Conservation (phyloP, 1,140 invertebrate species). For the Drosophila ohnishii region DNA sequence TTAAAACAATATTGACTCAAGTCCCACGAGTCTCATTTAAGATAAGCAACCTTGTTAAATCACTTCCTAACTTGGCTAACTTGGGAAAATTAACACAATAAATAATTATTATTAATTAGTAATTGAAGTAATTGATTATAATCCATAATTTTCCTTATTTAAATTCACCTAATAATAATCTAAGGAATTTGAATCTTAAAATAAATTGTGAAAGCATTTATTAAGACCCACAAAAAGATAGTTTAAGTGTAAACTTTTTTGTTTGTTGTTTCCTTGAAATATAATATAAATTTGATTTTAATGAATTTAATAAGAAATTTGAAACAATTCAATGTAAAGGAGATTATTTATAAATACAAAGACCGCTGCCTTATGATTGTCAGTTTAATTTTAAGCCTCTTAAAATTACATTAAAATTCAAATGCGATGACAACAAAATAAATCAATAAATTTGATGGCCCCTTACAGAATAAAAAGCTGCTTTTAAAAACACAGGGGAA, state of each 20-base stretch:
- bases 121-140: neutral
- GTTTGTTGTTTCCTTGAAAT: neutral
- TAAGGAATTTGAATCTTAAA: too few species aligned
- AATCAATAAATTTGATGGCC: constrained; percentile 7
- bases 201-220: too few species aligned
- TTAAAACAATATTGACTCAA: neutral
- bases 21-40: neutral
- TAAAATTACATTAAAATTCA: constrained; percentile 1
- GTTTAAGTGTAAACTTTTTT: too few species aligned
- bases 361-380: neutral
- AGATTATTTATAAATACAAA: neutral
- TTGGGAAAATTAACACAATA: neutral
- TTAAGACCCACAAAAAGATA: too few species aligned
- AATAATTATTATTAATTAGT: neutral
- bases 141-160: neutral
- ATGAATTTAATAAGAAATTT: neutral
- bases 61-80: neutral
- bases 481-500: neutral
- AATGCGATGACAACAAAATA: neutral
- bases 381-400: constrained; percentile 8
- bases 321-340: neutral
- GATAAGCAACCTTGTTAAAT: constrained; percentile 1
- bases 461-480: neutral
- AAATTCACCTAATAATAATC: neutral
- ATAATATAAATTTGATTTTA: neutral